Percentiles rank a stretch among this genome's conserved stretches.
Evolutionary conservation across 2,888 invertebrate genomes (phyloP).

Genomic region (Thalpophila matura): DNA sequence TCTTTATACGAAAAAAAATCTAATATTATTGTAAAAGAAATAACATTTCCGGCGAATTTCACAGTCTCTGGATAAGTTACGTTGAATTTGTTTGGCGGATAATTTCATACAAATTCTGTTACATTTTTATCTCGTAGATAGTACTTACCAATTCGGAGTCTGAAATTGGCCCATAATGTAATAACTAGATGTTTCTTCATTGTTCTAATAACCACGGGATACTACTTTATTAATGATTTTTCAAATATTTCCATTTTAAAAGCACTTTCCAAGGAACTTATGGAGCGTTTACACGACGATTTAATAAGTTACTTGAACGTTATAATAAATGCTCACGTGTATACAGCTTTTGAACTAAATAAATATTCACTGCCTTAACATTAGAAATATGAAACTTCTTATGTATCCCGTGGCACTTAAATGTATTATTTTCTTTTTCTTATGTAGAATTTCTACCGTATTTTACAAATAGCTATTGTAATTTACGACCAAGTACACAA

Average conservation of each 20-base stretch:
- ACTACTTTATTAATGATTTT: not conserved
- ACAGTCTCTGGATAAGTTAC: no score
- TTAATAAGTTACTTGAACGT: constrained; percentile 23
- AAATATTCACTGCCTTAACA: constrained; percentile 6
- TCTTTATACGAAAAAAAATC: no score
- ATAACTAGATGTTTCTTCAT: not conserved
- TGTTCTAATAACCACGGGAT: not conserved
- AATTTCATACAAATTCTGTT: no score
- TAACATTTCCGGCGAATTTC: not conserved
- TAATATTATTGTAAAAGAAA: not conserved
- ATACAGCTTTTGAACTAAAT: not conserved
- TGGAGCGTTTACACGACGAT: constrained; percentile 3
- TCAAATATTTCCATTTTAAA: not conserved
- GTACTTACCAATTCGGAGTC: no score
- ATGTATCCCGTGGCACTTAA: not conserved
- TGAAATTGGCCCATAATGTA: no score
- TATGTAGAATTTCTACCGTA: constrained; percentile 22
- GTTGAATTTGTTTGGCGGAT: no score
- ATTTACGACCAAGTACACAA: constrained; percentile 44
- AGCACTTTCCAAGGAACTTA: not conserved
- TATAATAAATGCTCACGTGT: constrained; percentile 26
- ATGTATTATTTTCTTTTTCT: not conserved
- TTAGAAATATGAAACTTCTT: not conserved
- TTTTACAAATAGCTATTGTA: constrained; percentile 11
- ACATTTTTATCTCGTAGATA: no score